phyloP scores from a whole-genome alignment of 2,888 invertebrate genomes.

The Beris chalybata region DNA sequence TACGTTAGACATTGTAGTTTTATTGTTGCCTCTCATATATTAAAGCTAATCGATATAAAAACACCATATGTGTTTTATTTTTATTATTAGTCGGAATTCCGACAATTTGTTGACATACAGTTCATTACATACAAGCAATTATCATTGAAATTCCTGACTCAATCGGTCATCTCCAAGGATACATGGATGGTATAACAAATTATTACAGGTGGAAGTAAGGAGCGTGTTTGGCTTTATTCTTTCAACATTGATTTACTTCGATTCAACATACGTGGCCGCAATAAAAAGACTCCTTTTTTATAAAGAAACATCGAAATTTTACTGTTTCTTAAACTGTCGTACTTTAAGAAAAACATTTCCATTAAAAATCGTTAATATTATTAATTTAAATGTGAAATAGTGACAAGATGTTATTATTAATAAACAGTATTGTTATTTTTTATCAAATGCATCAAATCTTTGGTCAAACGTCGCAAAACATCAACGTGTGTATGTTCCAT shows the following conservation, averaged over 20 bases:
- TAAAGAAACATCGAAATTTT: background rate
- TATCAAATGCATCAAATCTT: slow-evolving; percentile 14
- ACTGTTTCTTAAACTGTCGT: background rate
- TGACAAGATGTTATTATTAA: slow-evolving; percentile 13
- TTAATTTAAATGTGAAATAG: background rate
- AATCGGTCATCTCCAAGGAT: slow-evolving; percentile 31
- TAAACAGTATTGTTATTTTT: slow-evolving; percentile 7
- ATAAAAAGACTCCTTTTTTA: background rate
- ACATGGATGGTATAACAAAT: slow-evolving; percentile 24
- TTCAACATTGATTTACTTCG: slow-evolving; percentile 12
- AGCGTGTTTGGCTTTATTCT: slow-evolving; percentile 10
- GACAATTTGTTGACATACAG: slow-evolving; percentile 11
- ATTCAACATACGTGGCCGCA: slow-evolving; percentile 1
- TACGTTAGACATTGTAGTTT: too few relatives aligned
- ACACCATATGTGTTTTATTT: slow-evolving; percentile 6
- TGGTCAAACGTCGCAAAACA: slow-evolving; percentile 70
- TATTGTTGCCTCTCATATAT: too few relatives aligned
- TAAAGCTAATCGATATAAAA: too few relatives aligned
- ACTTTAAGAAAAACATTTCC: background rate
- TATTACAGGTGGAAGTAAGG: slow-evolving; percentile 4
- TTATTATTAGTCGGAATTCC: slow-evolving; percentile 18
- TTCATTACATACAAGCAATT: slow-evolving; percentile 23
- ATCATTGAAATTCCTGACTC: slow-evolving; percentile 1
- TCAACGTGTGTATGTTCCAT: slow-evolving; percentile 69
- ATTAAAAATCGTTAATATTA: too few relatives aligned